Evolutionary conservation across 2,888 invertebrate species (phyloP), one percentile per base, ranked within the genome.

Genomic region (Nasonia oneida): DNA sequence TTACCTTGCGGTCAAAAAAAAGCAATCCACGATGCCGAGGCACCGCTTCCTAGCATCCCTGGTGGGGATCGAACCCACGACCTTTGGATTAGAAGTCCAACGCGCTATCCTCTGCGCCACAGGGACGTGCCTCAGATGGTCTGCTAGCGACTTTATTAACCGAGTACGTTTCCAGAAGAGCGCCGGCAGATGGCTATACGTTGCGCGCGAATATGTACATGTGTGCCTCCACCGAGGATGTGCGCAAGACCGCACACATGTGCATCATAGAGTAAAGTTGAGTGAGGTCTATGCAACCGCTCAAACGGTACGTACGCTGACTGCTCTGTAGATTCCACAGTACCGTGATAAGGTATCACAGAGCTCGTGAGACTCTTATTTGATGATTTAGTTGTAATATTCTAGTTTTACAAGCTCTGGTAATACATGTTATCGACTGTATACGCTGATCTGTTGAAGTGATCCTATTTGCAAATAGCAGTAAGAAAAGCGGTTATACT

Each of bases 21-120:
- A 71, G 33, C 29, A 14, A 15, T 6, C 15, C 37, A 33, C 39
- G 39, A n/a, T 2, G 57, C 37, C 15, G 6, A 76, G 18, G 18
- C 53, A 75, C 15, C 37, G 18, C 37, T 75, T 50, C 29, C 3
- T 15, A 83, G 84, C 92, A 93, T 93, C 92, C 92, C 92, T 93
- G 92, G 92, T 93, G 92, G 92, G 92, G 92, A 93, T 92, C 92
- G 92, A 93, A 93, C 92, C 92, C 93, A 93, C 93, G 92, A 92
- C 92, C 92, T 92, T 93, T 93, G 92, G 92, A 93, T 93, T 93
- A 93, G 92, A 93, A 93, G 92, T 92, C 92, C 92, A 92, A 92
- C 92, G 92, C 92, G 92, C 92, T 92, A 92, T 92, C 93, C 93
- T 92, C 93, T 93, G 92, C 93, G 93, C 93, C 92, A 93, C 92